Base-by-base conservation (phyloP, 2,888 invertebrate species). In the Macrosoma leucophasiata region DNA sequence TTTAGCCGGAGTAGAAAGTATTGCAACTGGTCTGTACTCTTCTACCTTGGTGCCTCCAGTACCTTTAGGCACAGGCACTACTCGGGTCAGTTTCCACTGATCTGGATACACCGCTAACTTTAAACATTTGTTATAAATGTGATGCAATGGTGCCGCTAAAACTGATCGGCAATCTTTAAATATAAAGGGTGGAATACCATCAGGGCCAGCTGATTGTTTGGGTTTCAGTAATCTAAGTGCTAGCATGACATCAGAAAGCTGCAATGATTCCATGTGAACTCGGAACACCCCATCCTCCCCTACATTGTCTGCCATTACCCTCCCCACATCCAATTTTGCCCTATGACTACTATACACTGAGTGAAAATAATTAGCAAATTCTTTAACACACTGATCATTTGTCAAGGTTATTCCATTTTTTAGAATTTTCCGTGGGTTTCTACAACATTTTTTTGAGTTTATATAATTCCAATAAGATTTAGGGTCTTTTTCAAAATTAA, bases 181-280 rank as follows among this genome's bases (percentile, higher is more conserved):
- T 9, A 40, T 9, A 15, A 38, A 43, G 4, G 43, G 36, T 6
- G 43, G 43, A 3, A 43, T 33, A 9, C 38, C 40, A 14, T 43
- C 40, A 7, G 43, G 43, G 2, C 40, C 40, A 8, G 36, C 37
- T 4, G 43, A 43, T 13, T 13, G 29, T 14, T 41, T 40, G 6
- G 35, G 29, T 10, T 33, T 29, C 8, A 41, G 25, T 13, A 23
- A 24, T 2, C 29, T 21, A 7, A 35, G 30, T 8, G 30, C 30
- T 2, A 21, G 30, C 11, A 9, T 4, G 13, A 30, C 30, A 2
- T 30, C 30, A 10, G 22, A 14, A 10, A 11, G 15, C 2, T 8
- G 8, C 7, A 30, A 17, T 7, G 2, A 3, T 7, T n/a, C n/a
- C 17, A 30, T 2, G 2, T 30, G 23, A 5, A 30, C 30, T 12